Conservation (phyloP, 92 coral and sea anemone genomes). For the Ricordea florida region DNA sequence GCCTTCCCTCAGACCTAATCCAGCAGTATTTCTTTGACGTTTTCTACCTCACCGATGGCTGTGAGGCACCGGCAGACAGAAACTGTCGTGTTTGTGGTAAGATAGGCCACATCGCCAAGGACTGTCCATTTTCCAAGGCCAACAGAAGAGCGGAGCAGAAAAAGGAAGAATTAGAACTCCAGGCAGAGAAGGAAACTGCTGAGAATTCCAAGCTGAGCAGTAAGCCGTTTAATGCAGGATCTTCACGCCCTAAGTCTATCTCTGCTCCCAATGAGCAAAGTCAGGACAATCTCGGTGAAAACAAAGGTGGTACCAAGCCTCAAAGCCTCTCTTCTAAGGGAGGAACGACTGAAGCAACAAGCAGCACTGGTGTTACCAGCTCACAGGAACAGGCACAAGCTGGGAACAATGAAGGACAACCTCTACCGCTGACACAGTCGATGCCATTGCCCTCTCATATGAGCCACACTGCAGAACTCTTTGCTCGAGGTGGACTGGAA, state of each 20-base stretch:
- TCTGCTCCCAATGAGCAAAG: constrained; percentile 7
- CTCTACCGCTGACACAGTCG: too few species aligned
- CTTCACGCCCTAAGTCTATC: constrained; percentile 29
- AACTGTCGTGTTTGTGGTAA: constrained; percentile 88
- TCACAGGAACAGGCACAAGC: too few species aligned
- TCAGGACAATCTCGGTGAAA: neutral
- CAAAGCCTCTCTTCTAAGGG: too few species aligned
- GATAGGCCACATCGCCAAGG: constrained; percentile 91
- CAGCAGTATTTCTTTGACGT: constrained; percentile 77
- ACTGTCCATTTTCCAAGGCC: constrained; percentile 72
- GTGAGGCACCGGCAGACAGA: constrained; percentile 83
- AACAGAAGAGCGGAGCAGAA: constrained; percentile 70
- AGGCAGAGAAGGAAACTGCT: neutral
- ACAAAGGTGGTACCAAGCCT: too few species aligned
- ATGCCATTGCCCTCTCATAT: too few species aligned
- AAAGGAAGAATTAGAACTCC: constrained; percentile 48
- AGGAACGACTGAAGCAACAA: too few species aligned
- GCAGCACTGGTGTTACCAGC: too few species aligned
- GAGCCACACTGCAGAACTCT: too few species aligned
- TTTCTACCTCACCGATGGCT: constrained; percentile 68
- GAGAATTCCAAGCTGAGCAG: constrained; percentile 31
- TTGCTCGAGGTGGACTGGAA: too few species aligned
- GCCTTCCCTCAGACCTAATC: constrained; percentile 3
- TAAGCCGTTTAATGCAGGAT: constrained; percentile 45
- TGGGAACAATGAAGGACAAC: too few species aligned